Percentiles rank a stretch among this genome's conserved stretches.
These are phyloP conservation scores for Rhincodon typus DNA, from an alignment of 2,797 vertebrate genomes.

Conservation along the genomic window DNA sequence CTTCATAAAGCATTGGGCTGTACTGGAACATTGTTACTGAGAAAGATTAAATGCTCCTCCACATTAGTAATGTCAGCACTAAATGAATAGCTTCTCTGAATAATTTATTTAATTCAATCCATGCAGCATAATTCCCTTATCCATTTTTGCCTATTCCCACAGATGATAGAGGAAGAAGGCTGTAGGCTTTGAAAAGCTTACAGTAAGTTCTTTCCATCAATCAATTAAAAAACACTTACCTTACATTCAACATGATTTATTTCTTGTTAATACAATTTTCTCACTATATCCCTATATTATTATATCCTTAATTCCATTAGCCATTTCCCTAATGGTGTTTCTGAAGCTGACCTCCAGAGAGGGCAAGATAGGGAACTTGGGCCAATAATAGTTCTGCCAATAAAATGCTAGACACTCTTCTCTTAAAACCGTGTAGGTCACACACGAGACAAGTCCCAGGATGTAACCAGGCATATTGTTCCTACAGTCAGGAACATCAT, in stretches of 20 bases:
- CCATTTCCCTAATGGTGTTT: slow-evolving; percentile 87
- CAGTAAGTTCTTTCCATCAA: slow-evolving; percentile 91
- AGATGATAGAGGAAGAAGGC: slow-evolving; percentile 80
- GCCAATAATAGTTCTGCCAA: slow-evolving; percentile 65
- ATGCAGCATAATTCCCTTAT: slow-evolving; percentile 81
- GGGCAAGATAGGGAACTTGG: slow-evolving; percentile 62
- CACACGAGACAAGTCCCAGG: slow-evolving; percentile 56
- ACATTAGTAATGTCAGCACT: slow-evolving; percentile 98
- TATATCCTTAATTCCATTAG: slow-evolving; percentile 98
- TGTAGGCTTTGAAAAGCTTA: slow-evolving; percentile 80
- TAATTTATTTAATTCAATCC: slow-evolving; percentile 78
- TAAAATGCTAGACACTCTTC: slow-evolving; percentile 65
- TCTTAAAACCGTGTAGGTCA: slow-evolving; percentile 82
- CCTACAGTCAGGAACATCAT: slow-evolving; percentile 35
- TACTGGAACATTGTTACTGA: slow-evolving; percentile 56
- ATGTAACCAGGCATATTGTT: slow-evolving; percentile 48
- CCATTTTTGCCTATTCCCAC: slow-evolving; percentile 78
- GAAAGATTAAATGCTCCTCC: slow-evolving; percentile 95
- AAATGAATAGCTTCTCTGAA: slow-evolving; percentile 96
- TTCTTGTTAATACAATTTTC: slow-evolving; percentile 99
- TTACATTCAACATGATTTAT: slow-evolving; percentile 99
- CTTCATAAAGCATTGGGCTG: slow-evolving; percentile 63
- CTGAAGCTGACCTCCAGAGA: slow-evolving; percentile 83
- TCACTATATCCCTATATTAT: slow-evolving; percentile 98
- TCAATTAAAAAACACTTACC: slow-evolving; percentile 99